A percentile compares a stretch with the other conserved stretches of the same genome.
Evolutionary conservation across 2,113 vertebrate genomes (phyloP).

Genomic region (Clarias batrachus): DNA sequence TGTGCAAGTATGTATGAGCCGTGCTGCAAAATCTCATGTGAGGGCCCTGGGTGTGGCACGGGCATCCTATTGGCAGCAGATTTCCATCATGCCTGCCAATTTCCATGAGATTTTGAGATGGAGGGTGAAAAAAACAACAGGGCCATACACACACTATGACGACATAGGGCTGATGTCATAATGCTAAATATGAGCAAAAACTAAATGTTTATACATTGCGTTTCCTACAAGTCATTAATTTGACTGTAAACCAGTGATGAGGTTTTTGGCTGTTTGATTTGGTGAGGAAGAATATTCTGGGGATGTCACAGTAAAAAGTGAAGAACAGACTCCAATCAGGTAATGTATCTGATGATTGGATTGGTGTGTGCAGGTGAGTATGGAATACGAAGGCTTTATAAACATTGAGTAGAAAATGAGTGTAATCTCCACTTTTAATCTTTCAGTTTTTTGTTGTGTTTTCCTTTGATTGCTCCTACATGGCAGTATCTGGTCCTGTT

Average conservation of each 20-base stretch:
- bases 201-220: not conserved
- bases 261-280: not conserved
- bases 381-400: not conserved
- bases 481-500: constrained; percentile 34
- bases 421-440: no score
- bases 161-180: no score
- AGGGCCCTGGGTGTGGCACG: no score
- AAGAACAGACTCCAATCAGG: not conserved
- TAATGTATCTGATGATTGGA: not conserved
- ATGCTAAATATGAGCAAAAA: not conserved
- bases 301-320: not conserved
- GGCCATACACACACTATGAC: no score
- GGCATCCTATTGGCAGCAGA: no score
- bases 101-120: no score
- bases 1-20: no score
- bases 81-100: no score
- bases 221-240: no score
- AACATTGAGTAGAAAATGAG: not conserved
- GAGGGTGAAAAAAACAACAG: no score
- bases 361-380: not conserved
- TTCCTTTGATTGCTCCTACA: not conserved
- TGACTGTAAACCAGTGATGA: not conserved
- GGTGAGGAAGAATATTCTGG: not conserved
- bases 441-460: not conserved
- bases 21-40: no score